phyloP scores from a whole-genome alignment of 2,113 vertebrate species.

The Accipiter cooperii region DNA sequence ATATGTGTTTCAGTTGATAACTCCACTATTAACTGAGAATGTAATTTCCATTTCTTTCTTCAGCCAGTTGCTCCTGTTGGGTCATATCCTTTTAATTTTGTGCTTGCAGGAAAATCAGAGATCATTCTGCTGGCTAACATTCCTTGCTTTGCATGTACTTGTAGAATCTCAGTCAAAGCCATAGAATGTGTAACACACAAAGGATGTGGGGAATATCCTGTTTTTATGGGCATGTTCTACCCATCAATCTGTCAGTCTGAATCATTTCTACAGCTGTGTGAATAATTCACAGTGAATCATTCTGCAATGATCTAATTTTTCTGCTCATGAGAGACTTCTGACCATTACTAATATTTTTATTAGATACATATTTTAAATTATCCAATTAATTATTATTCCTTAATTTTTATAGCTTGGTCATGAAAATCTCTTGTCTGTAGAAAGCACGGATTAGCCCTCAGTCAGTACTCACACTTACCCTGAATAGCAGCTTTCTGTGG shows the following conservation, averaged over 20 bases:
- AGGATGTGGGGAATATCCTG: conserved; percentile 6
- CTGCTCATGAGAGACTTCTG: neutral
- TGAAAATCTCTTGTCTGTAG: neutral
- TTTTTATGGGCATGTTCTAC: conserved; percentile 9
- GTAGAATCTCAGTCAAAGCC: neutral
- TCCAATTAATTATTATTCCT: neutral
- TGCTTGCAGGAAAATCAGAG: neutral
- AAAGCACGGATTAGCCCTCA: neutral
- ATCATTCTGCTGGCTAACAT: neutral
- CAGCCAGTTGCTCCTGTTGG: neutral
- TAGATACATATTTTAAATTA: neutral
- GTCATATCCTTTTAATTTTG: neutral
- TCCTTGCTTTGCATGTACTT: neutral
- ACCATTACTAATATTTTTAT: conserved; percentile 9
- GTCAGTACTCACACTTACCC: neutral
- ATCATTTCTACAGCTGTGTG: conserved; percentile 28
- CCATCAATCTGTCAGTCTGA: conserved; percentile 37
- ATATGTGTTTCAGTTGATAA: neutral
- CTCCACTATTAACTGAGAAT: neutral
- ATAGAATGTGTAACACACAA: neutral
- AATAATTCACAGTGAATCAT: conserved; percentile 21
- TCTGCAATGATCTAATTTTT: conserved; percentile 17
- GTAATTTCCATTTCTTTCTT: neutral
- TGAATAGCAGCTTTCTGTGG: neutral
- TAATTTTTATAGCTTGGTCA: neutral